Conservation (phyloP, 2,888 invertebrate genomes). For the Hyles lineata region DNA sequence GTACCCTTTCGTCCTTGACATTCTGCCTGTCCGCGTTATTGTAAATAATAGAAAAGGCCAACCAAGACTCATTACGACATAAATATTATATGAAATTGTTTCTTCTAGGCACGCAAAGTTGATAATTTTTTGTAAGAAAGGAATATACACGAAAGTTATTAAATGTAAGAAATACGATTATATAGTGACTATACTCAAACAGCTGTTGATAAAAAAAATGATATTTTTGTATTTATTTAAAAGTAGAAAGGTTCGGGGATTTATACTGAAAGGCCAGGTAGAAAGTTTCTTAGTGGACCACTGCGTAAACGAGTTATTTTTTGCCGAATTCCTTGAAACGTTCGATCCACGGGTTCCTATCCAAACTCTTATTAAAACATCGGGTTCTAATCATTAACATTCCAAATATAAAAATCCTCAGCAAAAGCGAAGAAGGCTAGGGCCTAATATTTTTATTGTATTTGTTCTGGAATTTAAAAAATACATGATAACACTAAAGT, state of each 20-base stretch:
- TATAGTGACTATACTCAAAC: not conserved
- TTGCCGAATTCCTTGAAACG: not conserved
- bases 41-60: not conserved
- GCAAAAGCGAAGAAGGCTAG: not conserved
- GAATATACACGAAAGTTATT: constrained; percentile 3
- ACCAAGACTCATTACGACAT: not conserved
- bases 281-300: not conserved
- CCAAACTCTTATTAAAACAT: not conserved
- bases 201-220: not conserved
- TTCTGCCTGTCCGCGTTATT: not conserved
- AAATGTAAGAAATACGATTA: not conserved
- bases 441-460: not conserved
- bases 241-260: not conserved
- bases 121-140: not conserved
- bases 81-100: not conserved
- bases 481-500: too few species aligned
- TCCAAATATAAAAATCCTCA: not conserved
- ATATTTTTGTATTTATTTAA: not conserved
- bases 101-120: constrained; percentile 1
- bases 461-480: not conserved
- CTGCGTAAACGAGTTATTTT: not conserved
- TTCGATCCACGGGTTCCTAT: not conserved
- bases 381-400: not conserved
- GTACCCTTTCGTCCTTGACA: not conserved
- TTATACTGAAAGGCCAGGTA: not conserved